Base-by-base conservation (phyloP, 2,113 vertebrate genomes). In the Pseudolaguvia tuberculata region DNA sequence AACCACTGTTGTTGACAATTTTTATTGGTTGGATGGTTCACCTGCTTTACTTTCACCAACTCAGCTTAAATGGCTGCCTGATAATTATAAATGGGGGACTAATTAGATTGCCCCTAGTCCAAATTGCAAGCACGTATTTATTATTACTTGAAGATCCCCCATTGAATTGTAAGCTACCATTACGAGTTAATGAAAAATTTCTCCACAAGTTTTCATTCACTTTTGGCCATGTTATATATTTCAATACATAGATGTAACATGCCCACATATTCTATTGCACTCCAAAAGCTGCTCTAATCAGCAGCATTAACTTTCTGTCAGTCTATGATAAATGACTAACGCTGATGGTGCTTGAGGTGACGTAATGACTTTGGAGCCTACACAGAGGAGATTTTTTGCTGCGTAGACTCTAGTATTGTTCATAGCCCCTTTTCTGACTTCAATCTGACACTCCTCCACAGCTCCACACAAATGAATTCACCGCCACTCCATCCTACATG, bases 401-500 rank as follows among this genome's bases (percentile, higher is more conserved):
- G 66, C 14, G 4, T 42, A 48, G 63, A 47, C 63, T 50, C 63
- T 50, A 11, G 65, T 68, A 20, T 51, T 17, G 1, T 47, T 39
- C 63, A 50, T 17, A 21, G 18, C 79, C 73, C 65, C 42, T 80
- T 91, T 89, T 91, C 88, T 90, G 86, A 93, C 92, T 93, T 92
- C 82, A 78, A 82, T 82, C 77, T 90, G 89, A 92, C 90, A 68
- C 84, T 91, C 91, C 72, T 86, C 79, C 84, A 89, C 68, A 63
- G 73, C 85, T 86, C 85, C 86, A 91, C 91, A 92, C 89, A 93
- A 92, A 94, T 93, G 90, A 93, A 93, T 85, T 87, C 86, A 84
- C 86, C 87, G 87, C 82, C 52, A 87, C 52, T 77, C 85, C 86
- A 88, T 85, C 91, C 88, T 88, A 61, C 79, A 88, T 61, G 77